Percentiles rank a stretch among this genome's conserved stretches.
Conservation (phyloP, 2,797 vertebrate genomes). For the Characodon lateralis region DNA sequence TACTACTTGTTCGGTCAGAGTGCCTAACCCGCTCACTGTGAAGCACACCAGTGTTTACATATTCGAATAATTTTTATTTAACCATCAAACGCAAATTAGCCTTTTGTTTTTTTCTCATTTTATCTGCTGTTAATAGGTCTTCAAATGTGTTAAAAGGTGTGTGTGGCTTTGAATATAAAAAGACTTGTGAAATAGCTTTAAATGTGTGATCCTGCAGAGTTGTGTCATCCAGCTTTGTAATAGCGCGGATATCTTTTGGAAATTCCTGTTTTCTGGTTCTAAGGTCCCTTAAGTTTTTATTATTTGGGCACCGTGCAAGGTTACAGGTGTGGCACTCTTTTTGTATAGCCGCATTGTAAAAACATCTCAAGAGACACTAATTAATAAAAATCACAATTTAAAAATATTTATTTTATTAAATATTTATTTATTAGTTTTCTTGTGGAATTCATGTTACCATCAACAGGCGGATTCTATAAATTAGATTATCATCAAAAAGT, state of each 20-base stretch:
- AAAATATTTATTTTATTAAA: neutral
- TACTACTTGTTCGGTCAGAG: slow-evolving; percentile 23
- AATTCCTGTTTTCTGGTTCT: neutral
- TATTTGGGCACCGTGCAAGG: neutral
- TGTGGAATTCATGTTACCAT: neutral
- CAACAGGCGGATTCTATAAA: neutral
- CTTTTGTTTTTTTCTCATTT: neutral
- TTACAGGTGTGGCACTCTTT: neutral
- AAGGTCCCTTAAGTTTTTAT: neutral
- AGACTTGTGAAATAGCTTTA: neutral
- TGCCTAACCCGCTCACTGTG: slow-evolving; percentile 43
- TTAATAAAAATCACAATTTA: neutral
- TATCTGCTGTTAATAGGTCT: neutral
- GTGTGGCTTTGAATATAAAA: neutral
- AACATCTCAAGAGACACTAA: neutral
- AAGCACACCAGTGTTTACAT: slow-evolving; percentile 55
- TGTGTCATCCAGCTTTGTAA: neutral
- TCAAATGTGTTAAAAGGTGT: neutral
- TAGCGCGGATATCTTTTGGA: neutral
- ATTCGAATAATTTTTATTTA: neutral
- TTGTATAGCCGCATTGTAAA: neutral
- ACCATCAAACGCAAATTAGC: too few species aligned
- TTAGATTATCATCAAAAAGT: neutral
- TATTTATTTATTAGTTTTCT: neutral
- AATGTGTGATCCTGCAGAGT: neutral